Evolutionary conservation across 2,113 vertebrate genomes (phyloP), one percentile per base, ranked within the genome.

Genomic region (Callaeas wilsoni): DNA sequence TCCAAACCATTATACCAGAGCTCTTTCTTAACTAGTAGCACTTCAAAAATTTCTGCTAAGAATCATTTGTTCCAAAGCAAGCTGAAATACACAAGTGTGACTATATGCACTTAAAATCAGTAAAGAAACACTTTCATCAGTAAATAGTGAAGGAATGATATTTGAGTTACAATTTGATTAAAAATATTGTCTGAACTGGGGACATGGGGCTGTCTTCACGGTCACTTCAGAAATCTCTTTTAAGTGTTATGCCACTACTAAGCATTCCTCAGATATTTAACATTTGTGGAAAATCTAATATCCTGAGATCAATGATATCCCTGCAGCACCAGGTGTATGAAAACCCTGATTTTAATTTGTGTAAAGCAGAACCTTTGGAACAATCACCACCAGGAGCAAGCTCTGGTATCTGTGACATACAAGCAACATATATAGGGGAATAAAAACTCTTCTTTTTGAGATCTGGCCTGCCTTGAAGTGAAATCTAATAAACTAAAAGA

Each of bases 181-280:
- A 81, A 85, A 82, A 69, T 23, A 26, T 35, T 27, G 3, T 42
- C 91, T 94, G 87, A 92, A 64, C 46, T 81, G 69, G 32, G 55
- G 47, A 74, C 69, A 12, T 16, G 49, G 50, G 6, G 10, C 79
- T 93, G 64, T 60, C 73, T 94, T 96, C 89, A 93, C 85, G 84
- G 79, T 62, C 37, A 94, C 92, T 96, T 97, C 94, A 96, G 91
- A 95, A 96, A 77, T 87, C 39, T 87, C 26, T 95, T 89, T 91
- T 87, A 94, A 95, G 18, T 94, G 41, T 84, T 91, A 62, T 90
- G 96, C 65, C 56, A 92, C 69, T 64, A 78, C 56, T 91, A 92
- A 94, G 42, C 41, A 84, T 95, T 96, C 37, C 44, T 86, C 83
- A 89, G 92, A 85, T 78, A 80, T 80, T 84, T 88, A 86, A 92